These are phyloP conservation scores for Eupithecia pulchellata DNA, from an alignment of 2,888 invertebrate species.

Conservation along the genomic window DNA sequence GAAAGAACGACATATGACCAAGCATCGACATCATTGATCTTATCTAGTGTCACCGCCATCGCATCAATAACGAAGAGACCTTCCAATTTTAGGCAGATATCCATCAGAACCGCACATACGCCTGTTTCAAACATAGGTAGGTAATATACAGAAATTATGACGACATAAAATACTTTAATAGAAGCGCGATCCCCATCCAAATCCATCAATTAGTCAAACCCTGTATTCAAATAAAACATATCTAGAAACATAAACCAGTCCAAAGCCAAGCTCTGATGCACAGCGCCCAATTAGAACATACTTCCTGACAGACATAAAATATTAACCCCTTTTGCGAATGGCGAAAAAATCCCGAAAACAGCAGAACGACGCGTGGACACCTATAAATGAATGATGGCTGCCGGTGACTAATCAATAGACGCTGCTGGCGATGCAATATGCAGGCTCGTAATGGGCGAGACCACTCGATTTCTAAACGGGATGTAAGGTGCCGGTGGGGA, in stretches of 20 bases:
- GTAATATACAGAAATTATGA: not conserved
- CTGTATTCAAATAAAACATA: not conserved
- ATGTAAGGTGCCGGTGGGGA: constrained; percentile 12
- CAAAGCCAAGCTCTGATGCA: not conserved
- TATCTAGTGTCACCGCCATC: too few relatives aligned
- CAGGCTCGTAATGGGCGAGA: constrained; percentile 62
- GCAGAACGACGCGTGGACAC: constrained; percentile 65
- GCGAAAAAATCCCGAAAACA: constrained; percentile 40
- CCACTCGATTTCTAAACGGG: constrained; percentile 46
- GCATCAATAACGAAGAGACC: too few relatives aligned
- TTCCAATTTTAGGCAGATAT: not conserved
- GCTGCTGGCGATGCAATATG: constrained; percentile 60
- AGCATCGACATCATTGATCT: too few relatives aligned
- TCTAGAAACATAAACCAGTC: not conserved
- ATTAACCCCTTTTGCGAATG: constrained; percentile 65
- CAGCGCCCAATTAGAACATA: constrained; percentile 68
- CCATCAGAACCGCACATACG: not conserved
- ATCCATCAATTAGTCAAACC: constrained; percentile 8
- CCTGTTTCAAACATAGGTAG: not conserved
- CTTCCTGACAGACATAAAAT: constrained; percentile 76
- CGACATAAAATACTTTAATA: not conserved
- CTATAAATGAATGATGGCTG: constrained; percentile 76
- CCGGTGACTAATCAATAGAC: constrained; percentile 62
- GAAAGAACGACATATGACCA: too few relatives aligned
- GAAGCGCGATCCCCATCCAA: not conserved